These are phyloP conservation scores for Carduelis carduelis DNA, from an alignment of 2,797 vertebrate genomes.

Conservation along the genomic window DNA sequence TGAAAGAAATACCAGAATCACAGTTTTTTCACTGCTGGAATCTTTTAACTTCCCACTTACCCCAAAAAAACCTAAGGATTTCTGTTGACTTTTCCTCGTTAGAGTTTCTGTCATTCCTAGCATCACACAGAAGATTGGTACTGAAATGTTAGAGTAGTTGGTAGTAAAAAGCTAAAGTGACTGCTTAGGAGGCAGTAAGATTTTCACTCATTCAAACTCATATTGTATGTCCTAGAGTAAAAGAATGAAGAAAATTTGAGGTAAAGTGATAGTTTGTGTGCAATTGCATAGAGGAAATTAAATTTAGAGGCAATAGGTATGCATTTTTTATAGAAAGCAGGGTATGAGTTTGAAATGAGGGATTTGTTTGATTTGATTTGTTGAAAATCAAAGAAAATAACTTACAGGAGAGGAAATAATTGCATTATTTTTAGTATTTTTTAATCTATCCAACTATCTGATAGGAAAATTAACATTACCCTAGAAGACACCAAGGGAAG, in stretches of 20 bases:
- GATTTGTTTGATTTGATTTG: not conserved
- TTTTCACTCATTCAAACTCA: not conserved
- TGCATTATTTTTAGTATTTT: not conserved
- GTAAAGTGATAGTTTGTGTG: not conserved
- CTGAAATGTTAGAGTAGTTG: not conserved
- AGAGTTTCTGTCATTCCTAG: not conserved
- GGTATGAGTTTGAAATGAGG: not conserved
- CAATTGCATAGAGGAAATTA: not conserved
- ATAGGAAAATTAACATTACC: not conserved
- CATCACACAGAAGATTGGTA: not conserved
- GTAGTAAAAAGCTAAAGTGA: not conserved
- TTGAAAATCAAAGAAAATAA: not conserved
- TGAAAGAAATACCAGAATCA: not conserved
- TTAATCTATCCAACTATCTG: not conserved
- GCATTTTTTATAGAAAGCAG: not conserved
- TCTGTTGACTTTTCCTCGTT: not conserved
- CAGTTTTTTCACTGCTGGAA: not conserved
- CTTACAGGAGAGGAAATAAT: not conserved
- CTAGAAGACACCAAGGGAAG: not conserved
- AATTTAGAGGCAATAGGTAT: not conserved
- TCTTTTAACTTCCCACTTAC: not conserved
- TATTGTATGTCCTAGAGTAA: not conserved
- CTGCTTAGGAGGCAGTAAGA: not conserved
- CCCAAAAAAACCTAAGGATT: not conserved
- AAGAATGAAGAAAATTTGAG: not conserved